Evolutionary conservation across 2,797 vertebrate genomes (phyloP).

Genomic region (Propithecus perrieri): DNA sequence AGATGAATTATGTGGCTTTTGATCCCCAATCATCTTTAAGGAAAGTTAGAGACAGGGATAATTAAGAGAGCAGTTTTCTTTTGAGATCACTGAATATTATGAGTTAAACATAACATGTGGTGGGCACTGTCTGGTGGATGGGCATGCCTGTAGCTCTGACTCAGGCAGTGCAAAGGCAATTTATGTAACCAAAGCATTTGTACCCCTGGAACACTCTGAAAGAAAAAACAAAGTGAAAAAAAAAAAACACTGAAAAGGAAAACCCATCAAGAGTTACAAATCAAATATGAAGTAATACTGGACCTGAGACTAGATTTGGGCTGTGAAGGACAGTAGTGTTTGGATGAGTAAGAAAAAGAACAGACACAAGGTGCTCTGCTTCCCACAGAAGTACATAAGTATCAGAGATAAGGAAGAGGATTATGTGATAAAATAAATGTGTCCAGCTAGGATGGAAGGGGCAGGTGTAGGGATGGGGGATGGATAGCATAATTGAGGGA

Average conservation of each 20-base stretch:
- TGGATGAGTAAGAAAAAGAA: not conserved
- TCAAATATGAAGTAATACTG: not conserved
- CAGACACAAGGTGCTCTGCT: not conserved
- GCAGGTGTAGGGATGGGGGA: fast-evolving
- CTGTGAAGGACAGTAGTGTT: not conserved
- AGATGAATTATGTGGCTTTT: not conserved
- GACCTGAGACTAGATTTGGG: not conserved
- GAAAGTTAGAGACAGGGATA: not conserved
- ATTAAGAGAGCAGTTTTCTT: not conserved
- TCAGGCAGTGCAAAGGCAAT: too few relatives aligned
- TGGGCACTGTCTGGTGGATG: too few relatives aligned
- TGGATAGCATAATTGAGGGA: not conserved
- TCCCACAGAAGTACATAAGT: not conserved
- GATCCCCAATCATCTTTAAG: not conserved
- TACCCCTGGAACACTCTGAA: too few relatives aligned
- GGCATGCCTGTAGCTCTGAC: too few relatives aligned
- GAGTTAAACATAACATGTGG: not conserved
- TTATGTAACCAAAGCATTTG: too few relatives aligned
- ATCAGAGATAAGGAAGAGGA: not conserved
- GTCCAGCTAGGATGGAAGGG: not conserved
- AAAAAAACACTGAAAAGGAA: not conserved
- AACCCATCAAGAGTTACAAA: not conserved
- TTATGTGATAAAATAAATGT: not conserved
- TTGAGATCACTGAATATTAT: not conserved
- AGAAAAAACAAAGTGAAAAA: too few relatives aligned